These are phyloP conservation scores for Lithobius niger DNA, from an alignment of 1,140 invertebrate genomes.

Conservation along the genomic window DNA sequence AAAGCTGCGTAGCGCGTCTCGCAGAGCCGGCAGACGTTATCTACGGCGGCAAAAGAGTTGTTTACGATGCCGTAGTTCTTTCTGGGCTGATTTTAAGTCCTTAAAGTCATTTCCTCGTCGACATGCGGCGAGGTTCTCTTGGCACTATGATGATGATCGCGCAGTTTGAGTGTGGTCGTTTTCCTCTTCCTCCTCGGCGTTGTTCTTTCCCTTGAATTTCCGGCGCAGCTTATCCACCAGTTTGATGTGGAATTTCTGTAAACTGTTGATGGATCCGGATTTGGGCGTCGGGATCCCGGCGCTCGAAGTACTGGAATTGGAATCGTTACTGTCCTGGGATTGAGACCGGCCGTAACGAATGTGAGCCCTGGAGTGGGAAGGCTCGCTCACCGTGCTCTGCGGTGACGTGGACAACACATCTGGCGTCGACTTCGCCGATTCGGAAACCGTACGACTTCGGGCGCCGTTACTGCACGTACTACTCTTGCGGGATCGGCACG, in stretches of 20 bases:
- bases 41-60: no score
- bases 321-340: constrained; percentile 66
- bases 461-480: neutral
- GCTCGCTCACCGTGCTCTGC: neutral
- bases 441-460: constrained; percentile 7
- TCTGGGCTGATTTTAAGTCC: no score
- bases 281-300: constrained; percentile 42
- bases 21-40: no score
- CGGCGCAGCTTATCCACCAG: constrained; percentile 68
- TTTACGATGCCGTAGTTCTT: no score
- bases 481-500: constrained; percentile 12
- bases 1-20: no score
- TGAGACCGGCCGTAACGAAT: constrained; percentile 55
- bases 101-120: no score
- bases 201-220: constrained; percentile 16
- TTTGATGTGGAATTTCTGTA: constrained; percentile 70
- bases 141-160: neutral
- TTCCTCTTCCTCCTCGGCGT: neutral
- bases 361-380: constrained; percentile 44
- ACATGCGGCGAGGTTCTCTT: neutral
- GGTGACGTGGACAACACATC: constrained; percentile 8
- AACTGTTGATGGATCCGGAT: constrained; percentile 43
- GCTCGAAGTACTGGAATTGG: constrained; percentile 50
- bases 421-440: constrained; percentile 5
- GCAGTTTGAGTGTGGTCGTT: neutral